Evolutionary conservation across 92 coral and sea anemone genomes (phyloP).

Genomic region (Parazoanthus swiftii): DNA sequence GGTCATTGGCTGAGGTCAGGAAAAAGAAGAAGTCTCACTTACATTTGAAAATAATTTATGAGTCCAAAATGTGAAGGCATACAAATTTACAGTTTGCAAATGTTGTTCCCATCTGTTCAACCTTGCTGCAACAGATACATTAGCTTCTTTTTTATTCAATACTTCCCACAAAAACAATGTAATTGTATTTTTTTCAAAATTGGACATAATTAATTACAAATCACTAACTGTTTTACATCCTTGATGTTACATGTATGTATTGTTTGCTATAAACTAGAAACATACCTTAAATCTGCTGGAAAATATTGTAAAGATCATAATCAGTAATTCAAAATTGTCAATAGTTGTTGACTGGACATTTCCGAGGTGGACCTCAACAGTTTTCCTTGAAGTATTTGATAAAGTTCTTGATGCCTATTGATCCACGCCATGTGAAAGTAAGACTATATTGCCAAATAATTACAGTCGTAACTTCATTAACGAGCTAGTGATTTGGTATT

Average conservation of each 20-base stretch:
- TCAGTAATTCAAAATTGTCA: too few relatives aligned
- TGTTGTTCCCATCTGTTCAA: background rate
- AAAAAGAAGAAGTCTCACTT: background rate
- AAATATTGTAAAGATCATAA: background rate
- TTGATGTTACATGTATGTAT: background rate
- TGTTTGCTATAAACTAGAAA: background rate
- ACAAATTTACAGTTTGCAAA: background rate
- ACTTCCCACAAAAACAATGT: too few relatives aligned
- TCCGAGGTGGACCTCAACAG: too few relatives aligned
- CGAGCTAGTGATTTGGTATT: too few relatives aligned
- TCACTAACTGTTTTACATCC: background rate
- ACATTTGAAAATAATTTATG: background rate
- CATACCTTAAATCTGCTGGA: background rate
- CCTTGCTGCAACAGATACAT: background rate
- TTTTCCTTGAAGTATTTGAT: too few relatives aligned
- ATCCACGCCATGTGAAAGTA: too few relatives aligned
- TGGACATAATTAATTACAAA: background rate
- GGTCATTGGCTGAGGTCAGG: constrained; percentile 27
- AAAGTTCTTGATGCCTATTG: too few relatives aligned
- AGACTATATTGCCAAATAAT: too few relatives aligned
- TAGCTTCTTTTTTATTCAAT: background rate
- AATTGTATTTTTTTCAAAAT: too few relatives aligned
- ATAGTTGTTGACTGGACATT: too few relatives aligned
- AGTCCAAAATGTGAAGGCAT: background rate
- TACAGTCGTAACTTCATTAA: too few relatives aligned